Evolutionary conservation across 2,113 vertebrate species (phyloP).

Genomic region (Pungitius pungitius): DNA sequence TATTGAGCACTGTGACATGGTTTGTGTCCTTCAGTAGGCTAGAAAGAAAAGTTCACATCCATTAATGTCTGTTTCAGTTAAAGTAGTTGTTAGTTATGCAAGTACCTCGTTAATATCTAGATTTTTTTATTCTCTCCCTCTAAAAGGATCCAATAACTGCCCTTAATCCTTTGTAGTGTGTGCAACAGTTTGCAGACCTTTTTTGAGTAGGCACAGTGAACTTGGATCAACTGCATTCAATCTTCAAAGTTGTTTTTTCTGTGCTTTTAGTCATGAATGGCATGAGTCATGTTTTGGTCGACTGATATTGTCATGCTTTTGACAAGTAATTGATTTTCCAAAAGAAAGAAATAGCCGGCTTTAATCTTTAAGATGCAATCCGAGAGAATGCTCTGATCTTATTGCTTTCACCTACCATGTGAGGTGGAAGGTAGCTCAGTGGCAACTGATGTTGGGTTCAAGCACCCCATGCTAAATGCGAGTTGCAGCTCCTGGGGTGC

Average conservation of each 20-base stretch:
- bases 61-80: not conserved
- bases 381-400: constrained; percentile 1
- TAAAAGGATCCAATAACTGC: constrained; percentile 34
- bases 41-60: not conserved
- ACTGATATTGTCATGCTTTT: constrained; percentile 7
- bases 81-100: not conserved
- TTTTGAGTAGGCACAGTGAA: not conserved
- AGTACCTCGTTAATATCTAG: constrained; percentile 39
- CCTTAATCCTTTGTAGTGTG: constrained; percentile 25
- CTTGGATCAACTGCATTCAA: constrained; percentile 2
- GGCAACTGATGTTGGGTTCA: constrained; percentile 37
- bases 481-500: constrained; percentile 19
- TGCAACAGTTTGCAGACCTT: not conserved
- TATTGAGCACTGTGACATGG: not conserved
- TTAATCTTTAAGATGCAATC: constrained; percentile 34
- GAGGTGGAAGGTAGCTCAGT: constrained; percentile 29
- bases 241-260: not conserved
- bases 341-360: constrained; percentile 18
- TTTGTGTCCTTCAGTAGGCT: not conserved
- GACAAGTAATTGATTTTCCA: constrained; percentile 16
- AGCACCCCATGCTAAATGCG: constrained; percentile 42
- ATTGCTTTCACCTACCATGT: constrained; percentile 48
- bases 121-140: constrained; percentile 27
- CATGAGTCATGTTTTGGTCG: constrained; percentile 8
- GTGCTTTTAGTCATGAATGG: constrained; percentile 4